Evolutionary conservation across 2,888 invertebrate genomes (phyloP), one percentile per base, ranked within the genome.

Genomic region (Phlogophora meticulosa): DNA sequence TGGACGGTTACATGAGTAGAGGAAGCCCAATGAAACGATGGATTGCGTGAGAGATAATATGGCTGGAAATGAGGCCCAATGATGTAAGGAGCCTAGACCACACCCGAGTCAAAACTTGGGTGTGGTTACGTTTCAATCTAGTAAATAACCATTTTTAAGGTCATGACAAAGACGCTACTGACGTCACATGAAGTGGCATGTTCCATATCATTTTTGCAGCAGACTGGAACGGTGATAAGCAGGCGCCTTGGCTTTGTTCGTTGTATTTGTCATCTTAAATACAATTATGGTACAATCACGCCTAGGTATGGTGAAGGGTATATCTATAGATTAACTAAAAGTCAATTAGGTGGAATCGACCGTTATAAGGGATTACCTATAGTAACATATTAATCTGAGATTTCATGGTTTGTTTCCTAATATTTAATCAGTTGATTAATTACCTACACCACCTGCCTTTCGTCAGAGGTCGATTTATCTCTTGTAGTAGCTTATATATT

Each of bases 321-420:
- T 71, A 56, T 53, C 71, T 32, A 7, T 15, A 20, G 38, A 71
- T 40, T 51, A 60, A 22, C 20, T 4, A 10, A 40, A 58, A 76
- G 17, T 76, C 9, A 72, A 72, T 76, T 49, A 76, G 53, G 77
- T 7, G 71, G 15, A 76, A 36, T 69, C 13, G 5, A 40, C 38
- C 52, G 75, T 48, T 32, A 10, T 32, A 38, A 24, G 0, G 0
- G 48, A 76, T 72, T 60, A n/a, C n/a, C n/a, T n/a, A 70, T 5
- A 34, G 5, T 40, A 28, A 10, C 2, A 38, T 11, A 34, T 38
- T 43, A 59, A 72, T 72, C 62, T 36, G 62, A 7, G 53, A 72
- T 72, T 71, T 76, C 20, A 76, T 34, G 49, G 34, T 22, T 48
- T 24, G 10, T 32, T 70, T 22, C 38, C 9, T 48, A 5, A 48